These are phyloP conservation scores for Paracanthobrama guichenoti DNA, from an alignment of 2,113 vertebrate species.

Conservation along the genomic window DNA sequence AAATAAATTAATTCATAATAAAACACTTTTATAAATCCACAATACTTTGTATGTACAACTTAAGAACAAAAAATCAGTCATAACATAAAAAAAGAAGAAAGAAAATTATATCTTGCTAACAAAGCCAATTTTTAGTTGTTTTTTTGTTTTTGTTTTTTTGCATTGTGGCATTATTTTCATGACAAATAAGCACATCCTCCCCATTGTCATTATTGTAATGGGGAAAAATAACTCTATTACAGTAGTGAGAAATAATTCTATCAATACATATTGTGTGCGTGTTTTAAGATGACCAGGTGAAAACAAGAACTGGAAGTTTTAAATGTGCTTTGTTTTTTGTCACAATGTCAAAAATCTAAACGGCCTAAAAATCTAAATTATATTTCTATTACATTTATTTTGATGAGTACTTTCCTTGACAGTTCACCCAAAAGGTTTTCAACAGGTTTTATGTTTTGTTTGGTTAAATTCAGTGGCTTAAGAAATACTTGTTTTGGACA, in stretches of 20 bases:
- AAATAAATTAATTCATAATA: conserved; percentile 83
- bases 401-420: background rate
- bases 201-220: background rate
- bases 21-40: conserved; percentile 72
- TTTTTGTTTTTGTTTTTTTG: background rate
- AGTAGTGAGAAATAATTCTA: background rate
- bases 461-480: background rate
- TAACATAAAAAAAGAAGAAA: conserved; percentile 14
- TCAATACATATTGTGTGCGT: background rate
- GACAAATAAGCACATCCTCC: background rate
- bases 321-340: background rate
- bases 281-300: background rate
- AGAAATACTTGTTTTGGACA: background rate
- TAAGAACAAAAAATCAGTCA: conserved; percentile 48
- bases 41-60: conserved; percentile 76
- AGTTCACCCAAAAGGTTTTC: background rate
- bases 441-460: conserved; percentile 11
- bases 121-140: background rate
- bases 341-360: background rate
- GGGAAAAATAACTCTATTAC: background rate
- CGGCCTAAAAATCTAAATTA: background rate
- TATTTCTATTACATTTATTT: background rate
- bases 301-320: background rate
- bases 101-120: conserved; percentile 15
- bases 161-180: background rate